Evolutionary conservation across 2,888 invertebrate genomes (phyloP), one percentile per base, ranked within the genome.

Genomic region (Eutolmus rufibarbis): DNA sequence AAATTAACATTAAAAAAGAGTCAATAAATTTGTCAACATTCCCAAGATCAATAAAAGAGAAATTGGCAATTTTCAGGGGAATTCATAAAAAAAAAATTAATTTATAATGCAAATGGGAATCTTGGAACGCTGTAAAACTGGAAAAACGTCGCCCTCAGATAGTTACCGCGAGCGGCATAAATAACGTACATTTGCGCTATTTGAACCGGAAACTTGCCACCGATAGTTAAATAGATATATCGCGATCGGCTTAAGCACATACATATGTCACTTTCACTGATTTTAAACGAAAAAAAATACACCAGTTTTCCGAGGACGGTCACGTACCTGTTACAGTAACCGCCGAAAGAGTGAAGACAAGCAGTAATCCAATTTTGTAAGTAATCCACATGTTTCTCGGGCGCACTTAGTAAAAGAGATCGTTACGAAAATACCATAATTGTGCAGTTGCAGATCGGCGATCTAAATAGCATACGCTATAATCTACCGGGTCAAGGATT

Each of bases 341-440:
- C 66, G 28, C 34, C 8, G 40, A 28, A 37, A 77, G 34, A 77
- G 57, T 56, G 51, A 82, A 82, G 23, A 66, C 66, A 23, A 66
- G 66, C 66, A 66, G 28, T 66, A 86, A 43, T 86, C 86, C 86
- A 86, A 74, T 56, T 43, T 77, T 74, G 56, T 43, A n/a, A 56
- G 74, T 77, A 37, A 77, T 86, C 86, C 86, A 77, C 86, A 86
- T 86, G 2, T 76, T 86, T 86, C 31, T 31, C 37, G 66, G 34
- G 12, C 57, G 8, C 82, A 56, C 34, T 66, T 46, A 46, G 14
- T 46, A 46, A 14, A 46, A 40, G 51, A 12, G 31, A 51, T 46
- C 74, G 74, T 86, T 86, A 86, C 34, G 51, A 86, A 16, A 77
- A 77, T 37, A 76, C 34, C 86, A 86, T 86, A 85, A 85, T 85